Conservation (phyloP, 92 coral and sea anemone species). For the Phenganax stokvisi region DNA sequence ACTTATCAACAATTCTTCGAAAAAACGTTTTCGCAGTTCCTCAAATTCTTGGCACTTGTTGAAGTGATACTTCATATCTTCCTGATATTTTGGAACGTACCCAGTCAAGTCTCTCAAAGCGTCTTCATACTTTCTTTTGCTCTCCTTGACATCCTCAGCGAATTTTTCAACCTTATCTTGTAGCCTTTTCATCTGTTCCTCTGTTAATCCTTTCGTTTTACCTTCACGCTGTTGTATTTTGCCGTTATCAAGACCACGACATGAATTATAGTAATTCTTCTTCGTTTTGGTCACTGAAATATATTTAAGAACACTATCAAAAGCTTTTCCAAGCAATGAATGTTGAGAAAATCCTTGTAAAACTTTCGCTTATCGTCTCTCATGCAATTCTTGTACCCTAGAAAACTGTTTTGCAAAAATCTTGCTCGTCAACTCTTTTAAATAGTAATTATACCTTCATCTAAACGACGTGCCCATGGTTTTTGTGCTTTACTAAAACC, state of each 20-base stretch:
- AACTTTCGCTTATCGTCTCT: no score
- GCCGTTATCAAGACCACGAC: conserved; percentile 65
- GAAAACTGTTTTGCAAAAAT: background rate
- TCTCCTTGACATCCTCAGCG: conserved; percentile 46
- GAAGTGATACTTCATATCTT: conserved; percentile 77
- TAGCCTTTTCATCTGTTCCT: conserved; percentile 74
- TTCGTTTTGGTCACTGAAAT: conserved; percentile 61
- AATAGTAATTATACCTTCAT: conserved; percentile 53
- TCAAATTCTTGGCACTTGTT: conserved; percentile 73
- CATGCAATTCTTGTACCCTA: no score
- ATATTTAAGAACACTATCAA: background rate
- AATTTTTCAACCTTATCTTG: conserved; percentile 64
- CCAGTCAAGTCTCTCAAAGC: conserved; percentile 66
- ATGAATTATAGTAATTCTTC: conserved; percentile 69
- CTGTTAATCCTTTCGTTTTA: conserved; percentile 34
- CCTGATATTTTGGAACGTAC: conserved; percentile 75
- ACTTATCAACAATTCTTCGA: conserved; percentile 54
- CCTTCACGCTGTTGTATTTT: conserved; percentile 34
- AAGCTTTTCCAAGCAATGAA: background rate
- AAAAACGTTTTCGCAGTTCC: conserved; percentile 62
- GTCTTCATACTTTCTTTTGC: conserved; percentile 62
- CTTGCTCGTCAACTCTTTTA: background rate
- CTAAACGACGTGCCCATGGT: conserved; percentile 74
- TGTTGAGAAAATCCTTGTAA: background rate
- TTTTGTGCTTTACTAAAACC: conserved; percentile 80